These are phyloP conservation scores for Sinocyclocheilus grahami DNA, from an alignment of 2,113 vertebrate species.

Conservation along the genomic window DNA sequence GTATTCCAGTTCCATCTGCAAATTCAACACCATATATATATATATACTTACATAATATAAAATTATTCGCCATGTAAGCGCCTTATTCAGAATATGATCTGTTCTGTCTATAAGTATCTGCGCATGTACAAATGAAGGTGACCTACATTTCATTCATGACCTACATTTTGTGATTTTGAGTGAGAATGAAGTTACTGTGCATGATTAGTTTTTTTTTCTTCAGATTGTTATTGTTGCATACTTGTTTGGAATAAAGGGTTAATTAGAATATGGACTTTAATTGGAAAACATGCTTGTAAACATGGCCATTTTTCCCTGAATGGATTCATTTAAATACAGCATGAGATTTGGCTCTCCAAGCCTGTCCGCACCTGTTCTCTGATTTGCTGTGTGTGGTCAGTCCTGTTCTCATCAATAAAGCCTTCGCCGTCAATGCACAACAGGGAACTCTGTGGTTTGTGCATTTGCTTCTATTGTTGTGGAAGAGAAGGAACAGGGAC, in stretches of 20 bases:
- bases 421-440: background rate
- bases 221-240: background rate
- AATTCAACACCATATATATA: background rate
- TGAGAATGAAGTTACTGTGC: background rate
- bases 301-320: background rate
- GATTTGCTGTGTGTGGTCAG: constrained; percentile 4
- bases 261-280: background rate
- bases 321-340: constrained; percentile 1
- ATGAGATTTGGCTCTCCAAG: background rate
- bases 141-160: background rate
- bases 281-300: background rate
- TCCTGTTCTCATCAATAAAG: background rate
- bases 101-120: background rate
- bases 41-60: too few relatives aligned
- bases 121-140: background rate
- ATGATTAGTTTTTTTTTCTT: background rate
- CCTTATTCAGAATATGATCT: too few relatives aligned
- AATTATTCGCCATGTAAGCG: too few relatives aligned
- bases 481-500: background rate
- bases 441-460: background rate
- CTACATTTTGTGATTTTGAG: background rate
- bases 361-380: background rate
- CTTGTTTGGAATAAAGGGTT: background rate
- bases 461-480: background rate
- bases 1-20: background rate